A percentile compares a stretch with the other conserved stretches of the same genome.
phyloP scores from a whole-genome alignment of 2,113 vertebrate genomes.

The Lipophrys pholis region DNA sequence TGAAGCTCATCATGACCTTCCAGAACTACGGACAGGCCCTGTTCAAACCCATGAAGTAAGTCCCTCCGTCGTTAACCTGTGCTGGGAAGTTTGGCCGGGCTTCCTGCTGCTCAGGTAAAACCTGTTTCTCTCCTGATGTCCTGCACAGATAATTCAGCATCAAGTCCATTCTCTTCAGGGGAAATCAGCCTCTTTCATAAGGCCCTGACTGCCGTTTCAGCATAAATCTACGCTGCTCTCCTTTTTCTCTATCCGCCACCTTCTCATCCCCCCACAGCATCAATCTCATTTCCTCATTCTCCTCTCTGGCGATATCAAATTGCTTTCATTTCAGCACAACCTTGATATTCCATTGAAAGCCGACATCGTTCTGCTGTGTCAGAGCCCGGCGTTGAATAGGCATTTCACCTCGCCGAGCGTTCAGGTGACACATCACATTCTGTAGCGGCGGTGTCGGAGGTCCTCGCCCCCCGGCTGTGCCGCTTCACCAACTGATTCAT shows the following conservation, averaged over 20 bases:
- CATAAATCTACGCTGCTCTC: conserved; percentile 40
- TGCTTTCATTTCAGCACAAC: conserved; percentile 66
- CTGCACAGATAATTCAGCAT: neutral
- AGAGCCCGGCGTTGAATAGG: conserved; percentile 55
- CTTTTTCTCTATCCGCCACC: conserved; percentile 32
- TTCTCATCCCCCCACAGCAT: conserved; percentile 50
- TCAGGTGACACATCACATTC: conserved; percentile 49
- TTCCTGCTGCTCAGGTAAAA: conserved; percentile 5
- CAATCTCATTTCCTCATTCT: conserved; percentile 60
- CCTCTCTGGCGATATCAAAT: conserved; percentile 64
- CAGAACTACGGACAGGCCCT: conserved; percentile 98
- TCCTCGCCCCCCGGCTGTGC: conserved; percentile 22
- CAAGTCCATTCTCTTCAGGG: conserved; percentile 8
- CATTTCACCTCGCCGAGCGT: conserved; percentile 45
- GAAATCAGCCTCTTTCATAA: conserved; percentile 38
- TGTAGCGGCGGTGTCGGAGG: conserved; percentile 31
- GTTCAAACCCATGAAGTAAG: conserved; percentile 99
- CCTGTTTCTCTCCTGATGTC: neutral
- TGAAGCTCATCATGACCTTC: conserved; percentile 99
- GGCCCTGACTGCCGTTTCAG: conserved; percentile 39
- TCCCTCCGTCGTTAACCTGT: conserved; percentile 61
- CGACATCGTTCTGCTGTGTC: conserved; percentile 61
- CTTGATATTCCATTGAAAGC: conserved; percentile 65
- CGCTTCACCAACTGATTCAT: conserved; percentile 14
- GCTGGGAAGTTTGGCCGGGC: neutral